These are phyloP conservation scores for Tiphia femorata DNA, from an alignment of 2,888 invertebrate genomes.

Conservation along the genomic window DNA sequence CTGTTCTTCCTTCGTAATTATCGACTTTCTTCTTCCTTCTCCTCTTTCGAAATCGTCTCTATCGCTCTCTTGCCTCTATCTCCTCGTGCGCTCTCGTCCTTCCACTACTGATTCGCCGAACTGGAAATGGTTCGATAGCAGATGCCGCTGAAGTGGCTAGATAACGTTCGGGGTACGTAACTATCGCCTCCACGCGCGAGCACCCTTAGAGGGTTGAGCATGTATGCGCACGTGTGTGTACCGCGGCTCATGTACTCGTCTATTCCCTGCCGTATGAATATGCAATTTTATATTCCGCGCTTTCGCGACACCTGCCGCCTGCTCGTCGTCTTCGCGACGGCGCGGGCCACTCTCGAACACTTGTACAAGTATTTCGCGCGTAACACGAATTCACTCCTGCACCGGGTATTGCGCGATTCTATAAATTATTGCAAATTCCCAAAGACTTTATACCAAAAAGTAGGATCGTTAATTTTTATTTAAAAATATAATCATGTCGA, in stretches of 20 bases:
- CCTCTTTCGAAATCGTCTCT: not conserved
- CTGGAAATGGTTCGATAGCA: conserved; percentile 10
- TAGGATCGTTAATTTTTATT: too few relatives aligned
- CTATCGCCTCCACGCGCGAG: not conserved
- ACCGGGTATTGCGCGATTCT: too few relatives aligned
- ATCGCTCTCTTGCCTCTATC: not conserved
- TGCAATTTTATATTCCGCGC: conserved; percentile 32
- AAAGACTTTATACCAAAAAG: too few relatives aligned
- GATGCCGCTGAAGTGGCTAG: conserved; percentile 1
- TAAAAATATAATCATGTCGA: too few relatives aligned
- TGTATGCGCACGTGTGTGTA: not conserved
- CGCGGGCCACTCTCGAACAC: too few relatives aligned
- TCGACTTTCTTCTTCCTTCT: not conserved
- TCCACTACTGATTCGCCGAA: conserved; percentile 1
- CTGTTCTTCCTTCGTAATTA: not conserved
- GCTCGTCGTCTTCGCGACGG: too few relatives aligned
- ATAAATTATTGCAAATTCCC: too few relatives aligned
- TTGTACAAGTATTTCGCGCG: too few relatives aligned
- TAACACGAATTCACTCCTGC: too few relatives aligned
- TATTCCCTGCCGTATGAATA: conserved; percentile 29
- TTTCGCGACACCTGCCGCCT: conserved; percentile 10
- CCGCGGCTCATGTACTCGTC: not conserved
- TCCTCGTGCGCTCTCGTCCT: not conserved
- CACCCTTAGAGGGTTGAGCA: not conserved
- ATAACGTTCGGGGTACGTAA: conserved; percentile 6